Percentiles rank a stretch among this genome's conserved stretches.
These are phyloP conservation scores for Paragorgia papillata DNA, from an alignment of 92 coral and sea anemone species.

Conservation along the genomic window DNA sequence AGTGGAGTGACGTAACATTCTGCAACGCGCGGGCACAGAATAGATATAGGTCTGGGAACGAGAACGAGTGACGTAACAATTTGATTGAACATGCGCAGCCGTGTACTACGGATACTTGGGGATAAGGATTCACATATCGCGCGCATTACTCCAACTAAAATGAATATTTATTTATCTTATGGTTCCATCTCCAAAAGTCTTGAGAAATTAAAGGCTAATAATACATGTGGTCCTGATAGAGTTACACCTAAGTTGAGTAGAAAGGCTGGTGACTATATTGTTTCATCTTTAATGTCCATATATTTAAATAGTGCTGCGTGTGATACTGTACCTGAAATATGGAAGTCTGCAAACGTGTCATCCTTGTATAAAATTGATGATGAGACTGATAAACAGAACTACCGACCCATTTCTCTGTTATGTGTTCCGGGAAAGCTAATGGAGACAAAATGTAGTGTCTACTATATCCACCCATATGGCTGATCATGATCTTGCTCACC, in stretches of 20 bases:
- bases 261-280: slow-evolving; percentile 31
- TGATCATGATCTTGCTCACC: neutral
- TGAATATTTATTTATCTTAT: too few species aligned
- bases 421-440: slow-evolving; percentile 34
- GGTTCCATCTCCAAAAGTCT: slow-evolving; percentile 20
- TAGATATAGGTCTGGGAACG: too few species aligned
- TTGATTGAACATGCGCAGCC: too few species aligned
- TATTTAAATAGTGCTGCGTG: neutral
- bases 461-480: slow-evolving; percentile 1
- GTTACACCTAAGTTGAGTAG: slow-evolving; percentile 38
- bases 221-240: slow-evolving; percentile 48
- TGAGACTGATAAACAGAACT: slow-evolving; percentile 22
- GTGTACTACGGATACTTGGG: neutral
- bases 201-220: slow-evolving; percentile 40
- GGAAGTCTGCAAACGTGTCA: slow-evolving; percentile 7
- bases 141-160: too few species aligned
- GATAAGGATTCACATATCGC: too few species aligned
- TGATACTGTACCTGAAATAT: neutral
- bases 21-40: too few species aligned
- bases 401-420: slow-evolving; percentile 28
- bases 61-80: too few species aligned
- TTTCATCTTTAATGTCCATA: neutral
- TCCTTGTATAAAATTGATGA: slow-evolving; percentile 24
- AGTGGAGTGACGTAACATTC: too few species aligned
- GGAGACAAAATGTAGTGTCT: slow-evolving; percentile 14